Percentiles rank a stretch among this genome's conserved stretches.
These are phyloP conservation scores for Chaenogobius annularis DNA, from an alignment of 2,113 vertebrate species.

Conservation along the genomic window DNA sequence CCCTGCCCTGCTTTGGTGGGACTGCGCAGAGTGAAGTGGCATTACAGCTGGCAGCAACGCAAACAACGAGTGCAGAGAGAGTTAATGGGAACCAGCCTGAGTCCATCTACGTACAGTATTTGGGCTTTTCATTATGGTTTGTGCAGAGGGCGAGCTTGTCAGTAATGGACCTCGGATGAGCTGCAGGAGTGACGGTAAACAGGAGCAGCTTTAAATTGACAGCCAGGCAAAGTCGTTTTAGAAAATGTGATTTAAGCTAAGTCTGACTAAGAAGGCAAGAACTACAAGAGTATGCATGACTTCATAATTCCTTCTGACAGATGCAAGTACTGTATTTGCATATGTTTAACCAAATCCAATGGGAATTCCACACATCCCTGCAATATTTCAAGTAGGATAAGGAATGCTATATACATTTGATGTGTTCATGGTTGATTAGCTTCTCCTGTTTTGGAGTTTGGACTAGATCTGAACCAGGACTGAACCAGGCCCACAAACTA, in stretches of 20 bases:
- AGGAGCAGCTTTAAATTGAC: constrained; percentile 20
- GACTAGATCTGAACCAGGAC: background rate
- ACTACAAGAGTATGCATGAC: background rate
- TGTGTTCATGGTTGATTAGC: too few species aligned
- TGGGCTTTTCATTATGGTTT: constrained; percentile 33
- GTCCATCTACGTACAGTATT: background rate
- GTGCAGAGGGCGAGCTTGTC: constrained; percentile 27
- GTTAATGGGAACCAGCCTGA: constrained; percentile 12
- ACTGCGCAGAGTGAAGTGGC: constrained; percentile 26
- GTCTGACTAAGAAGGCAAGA: constrained; percentile 14
- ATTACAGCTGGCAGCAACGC: constrained; percentile 22
- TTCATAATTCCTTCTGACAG: constrained; percentile 5
- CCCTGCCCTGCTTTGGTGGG: constrained; percentile 20
- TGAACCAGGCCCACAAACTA: background rate
- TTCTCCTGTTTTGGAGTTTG: background rate
- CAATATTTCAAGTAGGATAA: background rate
- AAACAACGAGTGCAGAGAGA: constrained; percentile 15
- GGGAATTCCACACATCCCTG: background rate
- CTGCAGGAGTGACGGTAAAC: constrained; percentile 26
- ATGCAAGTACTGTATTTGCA: background rate
- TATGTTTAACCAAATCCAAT: background rate
- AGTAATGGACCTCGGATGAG: constrained; percentile 17
- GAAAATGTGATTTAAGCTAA: constrained; percentile 22
- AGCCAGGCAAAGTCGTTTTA: constrained; percentile 24
- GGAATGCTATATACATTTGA: background rate